These are phyloP conservation scores for Plusia festucae DNA, from an alignment of 2,888 invertebrate species.

Conservation along the genomic window DNA sequence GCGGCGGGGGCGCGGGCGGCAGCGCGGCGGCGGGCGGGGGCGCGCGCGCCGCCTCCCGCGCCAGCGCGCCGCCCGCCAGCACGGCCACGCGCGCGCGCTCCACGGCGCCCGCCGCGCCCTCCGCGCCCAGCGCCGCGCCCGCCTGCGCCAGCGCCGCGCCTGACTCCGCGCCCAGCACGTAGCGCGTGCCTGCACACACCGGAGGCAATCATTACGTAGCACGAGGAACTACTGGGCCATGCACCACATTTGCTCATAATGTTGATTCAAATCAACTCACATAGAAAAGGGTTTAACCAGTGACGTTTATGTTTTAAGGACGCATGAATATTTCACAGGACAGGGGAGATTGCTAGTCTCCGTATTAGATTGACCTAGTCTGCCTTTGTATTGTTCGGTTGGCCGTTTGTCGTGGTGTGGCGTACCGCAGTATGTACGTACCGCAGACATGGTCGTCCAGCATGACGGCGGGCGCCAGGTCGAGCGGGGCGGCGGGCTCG, in stretches of 20 bases:
- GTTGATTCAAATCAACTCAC: too few relatives aligned
- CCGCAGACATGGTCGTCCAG: conserved; percentile 77
- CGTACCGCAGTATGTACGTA: conserved; percentile 51
- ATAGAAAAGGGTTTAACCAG: too few relatives aligned
- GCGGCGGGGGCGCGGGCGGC: conserved; percentile 48
- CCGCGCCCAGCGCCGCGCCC: conserved; percentile 51
- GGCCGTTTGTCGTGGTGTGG: too few relatives aligned
- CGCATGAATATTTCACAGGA: too few relatives aligned
- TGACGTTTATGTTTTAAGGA: too few relatives aligned
- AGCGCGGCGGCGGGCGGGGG: conserved; percentile 61
- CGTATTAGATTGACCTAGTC: too few relatives aligned
- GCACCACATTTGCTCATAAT: too few relatives aligned
- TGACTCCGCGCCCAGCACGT: conserved; percentile 79
- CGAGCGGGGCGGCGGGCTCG: conserved; percentile 67
- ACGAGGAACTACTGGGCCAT: too few relatives aligned
- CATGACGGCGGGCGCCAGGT: conserved; percentile 81
- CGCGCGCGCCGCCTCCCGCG: conserved; percentile 52
- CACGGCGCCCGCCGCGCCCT: conserved; percentile 52
- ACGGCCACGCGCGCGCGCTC: conserved; percentile 63
- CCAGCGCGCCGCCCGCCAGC: conserved; percentile 54
- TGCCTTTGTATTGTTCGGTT: too few relatives aligned
- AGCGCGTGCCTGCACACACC: conserved; percentile 72
- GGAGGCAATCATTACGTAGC: neutral
- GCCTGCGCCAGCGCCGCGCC: conserved; percentile 70
- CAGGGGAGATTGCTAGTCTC: too few relatives aligned